A percentile compares a stretch with the other conserved stretches of the same genome.
These are phyloP conservation scores for Leucophenga maculata DNA, from an alignment of 2,888 invertebrate genomes.

Conservation along the genomic window DNA sequence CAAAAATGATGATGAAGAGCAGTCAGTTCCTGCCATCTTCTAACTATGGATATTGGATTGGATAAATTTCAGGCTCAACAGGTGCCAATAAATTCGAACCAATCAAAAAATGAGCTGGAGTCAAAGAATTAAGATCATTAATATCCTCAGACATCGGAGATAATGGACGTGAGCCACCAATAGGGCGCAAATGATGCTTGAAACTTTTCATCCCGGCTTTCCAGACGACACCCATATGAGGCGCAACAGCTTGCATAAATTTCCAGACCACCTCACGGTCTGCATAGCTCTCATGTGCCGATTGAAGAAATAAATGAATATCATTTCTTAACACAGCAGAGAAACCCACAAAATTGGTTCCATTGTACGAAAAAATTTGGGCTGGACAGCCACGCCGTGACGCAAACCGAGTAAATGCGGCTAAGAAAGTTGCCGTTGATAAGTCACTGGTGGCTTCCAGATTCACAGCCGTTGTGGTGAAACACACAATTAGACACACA, in stretches of 20 bases:
- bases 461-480: slow-evolving; percentile 36
- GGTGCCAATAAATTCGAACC: background rate
- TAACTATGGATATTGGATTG: background rate
- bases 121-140: slow-evolving; percentile 10
- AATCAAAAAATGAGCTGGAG: slow-evolving; percentile 22
- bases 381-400: slow-evolving; percentile 35
- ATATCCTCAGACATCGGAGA: slow-evolving; percentile 23
- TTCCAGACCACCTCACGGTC: background rate
- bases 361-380: slow-evolving; percentile 35
- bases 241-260: slow-evolving; percentile 15
- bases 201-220: slow-evolving; percentile 20
- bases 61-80: background rate
- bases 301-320: background rate
- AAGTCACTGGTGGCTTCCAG: slow-evolving; percentile 31
- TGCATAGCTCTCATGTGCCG: background rate
- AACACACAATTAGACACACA: slow-evolving; percentile 39
- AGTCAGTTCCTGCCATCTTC: slow-evolving; percentile 22
- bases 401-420: slow-evolving; percentile 34
- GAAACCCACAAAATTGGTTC: slow-evolving; percentile 28
- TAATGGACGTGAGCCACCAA: too few species aligned
- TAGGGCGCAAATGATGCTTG: slow-evolving; percentile 24
- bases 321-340: slow-evolving; percentile 8
- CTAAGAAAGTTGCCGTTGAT: slow-evolving; percentile 36
- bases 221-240: slow-evolving; percentile 20
- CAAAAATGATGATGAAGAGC: slow-evolving; percentile 23